phyloP scores from a whole-genome alignment of 2,113 vertebrate species.

The Steatornis caripensis region DNA sequence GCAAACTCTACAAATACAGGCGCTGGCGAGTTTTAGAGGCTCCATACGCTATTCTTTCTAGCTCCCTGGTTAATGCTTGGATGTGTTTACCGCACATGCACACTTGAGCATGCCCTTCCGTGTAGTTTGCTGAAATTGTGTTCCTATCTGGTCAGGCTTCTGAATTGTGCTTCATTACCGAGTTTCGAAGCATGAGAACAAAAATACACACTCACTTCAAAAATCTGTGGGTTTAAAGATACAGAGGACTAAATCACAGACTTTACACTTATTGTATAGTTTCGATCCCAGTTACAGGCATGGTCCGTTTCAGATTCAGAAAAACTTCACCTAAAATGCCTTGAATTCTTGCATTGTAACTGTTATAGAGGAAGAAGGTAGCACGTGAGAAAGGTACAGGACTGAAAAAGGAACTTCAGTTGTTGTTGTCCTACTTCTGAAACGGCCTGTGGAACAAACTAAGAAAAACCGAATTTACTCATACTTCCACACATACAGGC shows the following conservation, averaged over 20 bases:
- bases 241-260: background rate
- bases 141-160: background rate
- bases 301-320: background rate
- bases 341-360: background rate
- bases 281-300: background rate
- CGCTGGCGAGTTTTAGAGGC: background rate
- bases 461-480: background rate
- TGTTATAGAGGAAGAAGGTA: background rate
- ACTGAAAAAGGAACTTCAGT: background rate
- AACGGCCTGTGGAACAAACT: background rate
- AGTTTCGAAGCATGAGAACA: background rate
- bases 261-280: background rate
- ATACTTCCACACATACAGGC: background rate
- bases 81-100: background rate
- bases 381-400: background rate
- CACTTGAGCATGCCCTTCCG: too few relatives aligned
- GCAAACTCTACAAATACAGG: too few relatives aligned
- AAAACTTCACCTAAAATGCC: background rate
- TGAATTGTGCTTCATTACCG: background rate
- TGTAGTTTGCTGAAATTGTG: fast-evolving
- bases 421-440: background rate
- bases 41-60: background rate
- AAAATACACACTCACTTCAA: background rate
- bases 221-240: background rate
- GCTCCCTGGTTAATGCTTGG: background rate